A percentile compares a stretch with the other conserved stretches of the same genome.
Evolutionary conservation across 2,113 vertebrate species (phyloP).

Genomic region (Pandion haliaetus): DNA sequence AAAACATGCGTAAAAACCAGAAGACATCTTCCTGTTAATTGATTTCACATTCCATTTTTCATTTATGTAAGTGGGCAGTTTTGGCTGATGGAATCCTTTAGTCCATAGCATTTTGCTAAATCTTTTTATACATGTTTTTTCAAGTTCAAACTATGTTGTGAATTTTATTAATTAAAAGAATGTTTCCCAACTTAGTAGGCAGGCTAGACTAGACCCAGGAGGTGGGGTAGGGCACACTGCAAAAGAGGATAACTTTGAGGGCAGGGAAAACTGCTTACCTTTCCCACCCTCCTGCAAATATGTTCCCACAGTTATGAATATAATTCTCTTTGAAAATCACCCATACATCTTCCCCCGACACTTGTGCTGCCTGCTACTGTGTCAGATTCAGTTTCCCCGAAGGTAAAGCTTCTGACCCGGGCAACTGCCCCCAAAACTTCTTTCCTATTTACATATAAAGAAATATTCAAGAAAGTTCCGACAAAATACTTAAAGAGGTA

Average conservation of each 20-base stretch:
- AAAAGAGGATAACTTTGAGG: background rate
- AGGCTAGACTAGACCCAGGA: constrained; percentile 24
- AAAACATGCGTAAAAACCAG: background rate
- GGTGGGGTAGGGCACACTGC: constrained; percentile 10
- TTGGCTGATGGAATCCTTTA: background rate
- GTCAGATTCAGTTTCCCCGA: background rate
- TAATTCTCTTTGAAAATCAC: background rate
- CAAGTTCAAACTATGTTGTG: constrained; percentile 13
- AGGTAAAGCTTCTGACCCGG: background rate
- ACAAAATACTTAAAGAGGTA: background rate
- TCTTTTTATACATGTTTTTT: background rate
- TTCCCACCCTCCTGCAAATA: constrained; percentile 1
- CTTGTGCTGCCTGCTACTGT: background rate
- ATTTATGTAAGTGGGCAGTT: background rate
- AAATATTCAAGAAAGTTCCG: background rate
- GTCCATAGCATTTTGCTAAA: background rate
- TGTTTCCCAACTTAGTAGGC: constrained; percentile 40
- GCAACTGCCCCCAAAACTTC: background rate
- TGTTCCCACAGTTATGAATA: constrained; percentile 6
- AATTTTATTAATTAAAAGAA: constrained; percentile 54
- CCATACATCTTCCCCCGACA: background rate
- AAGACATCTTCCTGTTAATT: background rate
- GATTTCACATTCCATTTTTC: background rate
- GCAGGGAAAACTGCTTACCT: background rate
- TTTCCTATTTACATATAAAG: background rate